Evolutionary conservation across 2,888 invertebrate species (phyloP), one percentile per base, ranked within the genome.

Genomic region (Caenorhabditis imperialis): DNA sequence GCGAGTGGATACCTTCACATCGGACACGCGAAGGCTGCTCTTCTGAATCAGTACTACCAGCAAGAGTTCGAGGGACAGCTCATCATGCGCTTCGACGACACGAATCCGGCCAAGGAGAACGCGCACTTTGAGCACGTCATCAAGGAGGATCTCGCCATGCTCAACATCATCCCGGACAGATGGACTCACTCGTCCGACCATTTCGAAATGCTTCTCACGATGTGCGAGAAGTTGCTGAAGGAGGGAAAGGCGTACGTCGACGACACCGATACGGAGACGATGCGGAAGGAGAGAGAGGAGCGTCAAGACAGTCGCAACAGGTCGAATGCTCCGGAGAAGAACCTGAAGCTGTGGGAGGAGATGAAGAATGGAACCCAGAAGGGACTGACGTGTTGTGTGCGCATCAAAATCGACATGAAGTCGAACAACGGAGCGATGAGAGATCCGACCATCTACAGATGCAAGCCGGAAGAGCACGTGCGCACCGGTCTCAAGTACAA

Each of bases 71-170:
- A 97, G 86, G 99, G 99, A 0, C 93, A 93, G 88, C 91, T 99
- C 0, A 93, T 99, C 75, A 95, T 99, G 96, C 92, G 99, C 79
- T 99, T 99, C 89, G 99, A 99, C 90, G 99, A 99, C 89, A 99
- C 99, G 5, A 99, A 99, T 90, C 99, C 99, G 4, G 98, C 96
- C 14, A 99, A 99, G 88, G 99, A 99, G 88, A 94, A 95, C 85
- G 93, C 93, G 0, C 94, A 98, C 81, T 99, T 96, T 90, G 99
- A 99, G 89, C 92, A 96, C 90, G 92, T 91, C 0, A 99, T 99
- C 85, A 89, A 97, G 60, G 94, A 95, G 88, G 99, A 99, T 89
- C 91, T 99, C 27, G 92, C 92, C 77, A 91, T 96, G 92, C 89
- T 99, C 51, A 92, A 96, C 88, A 93, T 99, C 60, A 93, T 94